These are phyloP conservation scores for Lepidostoma basale DNA, from an alignment of 1,140 invertebrate genomes.

Conservation along the genomic window DNA sequence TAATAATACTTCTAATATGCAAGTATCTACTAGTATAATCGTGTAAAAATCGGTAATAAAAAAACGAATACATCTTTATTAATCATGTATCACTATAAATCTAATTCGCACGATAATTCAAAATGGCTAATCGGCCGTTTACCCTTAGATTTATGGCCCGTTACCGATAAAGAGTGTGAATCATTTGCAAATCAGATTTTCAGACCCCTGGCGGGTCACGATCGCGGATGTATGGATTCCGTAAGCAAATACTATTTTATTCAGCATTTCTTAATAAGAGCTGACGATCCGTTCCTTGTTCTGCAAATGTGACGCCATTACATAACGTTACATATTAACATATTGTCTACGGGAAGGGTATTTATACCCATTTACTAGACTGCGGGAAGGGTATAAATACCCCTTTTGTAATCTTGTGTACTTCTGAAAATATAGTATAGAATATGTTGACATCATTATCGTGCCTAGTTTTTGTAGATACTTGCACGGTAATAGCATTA, in stretches of 20 bases:
- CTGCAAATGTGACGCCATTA: neutral
- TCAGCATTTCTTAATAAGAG: constrained; percentile 3
- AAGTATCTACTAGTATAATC: too few species aligned
- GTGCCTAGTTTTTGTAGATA: too few species aligned
- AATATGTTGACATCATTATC: too few species aligned
- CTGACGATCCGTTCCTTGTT: constrained; percentile 11
- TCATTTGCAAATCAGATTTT: constrained; percentile 23
- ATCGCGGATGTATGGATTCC: constrained; percentile 13
- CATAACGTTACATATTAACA: neutral
- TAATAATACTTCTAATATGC: too few species aligned
- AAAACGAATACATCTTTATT: too few species aligned
- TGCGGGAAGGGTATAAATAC: too few species aligned
- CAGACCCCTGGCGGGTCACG: constrained; percentile 21
- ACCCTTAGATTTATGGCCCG: neutral
- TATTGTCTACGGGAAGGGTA: neutral
- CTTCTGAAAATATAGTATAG: too few species aligned
- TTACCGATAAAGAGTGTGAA: neutral
- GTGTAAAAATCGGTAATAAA: too few species aligned
- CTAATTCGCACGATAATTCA: too few species aligned
- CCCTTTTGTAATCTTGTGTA: too few species aligned
- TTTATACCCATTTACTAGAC: neutral
- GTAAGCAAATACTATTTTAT: constrained; percentile 21
- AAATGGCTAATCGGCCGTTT: neutral
- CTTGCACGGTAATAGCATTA: too few species aligned
- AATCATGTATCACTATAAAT: too few species aligned